Evolutionary conservation across 1,140 invertebrate genomes (phyloP), one percentile per base, ranked within the genome.

Genomic region (Meloidogyne chitwoodi): DNA sequence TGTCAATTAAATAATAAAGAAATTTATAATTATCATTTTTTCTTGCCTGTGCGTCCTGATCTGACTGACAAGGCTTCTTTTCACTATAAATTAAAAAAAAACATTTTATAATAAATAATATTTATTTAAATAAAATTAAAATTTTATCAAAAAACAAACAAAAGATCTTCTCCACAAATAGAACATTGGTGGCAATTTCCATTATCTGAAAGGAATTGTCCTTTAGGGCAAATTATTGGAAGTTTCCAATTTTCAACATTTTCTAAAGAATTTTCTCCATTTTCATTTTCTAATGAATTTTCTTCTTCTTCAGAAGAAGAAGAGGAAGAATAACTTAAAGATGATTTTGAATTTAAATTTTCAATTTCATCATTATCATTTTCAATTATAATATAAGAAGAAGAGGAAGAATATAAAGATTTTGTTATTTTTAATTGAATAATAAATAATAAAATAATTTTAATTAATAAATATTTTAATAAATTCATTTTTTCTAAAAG

Each of bases 121-220:
- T n/a, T n/a, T n/a, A n/a, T n/a, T n/a, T n/a, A n/a, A n/a, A n/a
- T n/a, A n/a, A n/a, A n/a, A n/a, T n/a, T n/a, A n/a, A n/a, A n/a
- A n/a, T n/a, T 34, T 14, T 5, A 31, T 31, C 5, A 2, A 14
- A 26, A 38, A 44, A 41, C 48, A 14, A 22, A 72, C 70, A 82
- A 79, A 22, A 81, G 31, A 38, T 80, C 31, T 14, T 56, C n/a
- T 10, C 79, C 77, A 74, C 77, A 79, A 24, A 29, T 61, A 38
- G 74, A 34, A 12, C 71, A 73, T 29, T 34, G 22, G 3, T 38
- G 41, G 14, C 71, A 73, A 27, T 73, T 61, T 61, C 24, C 71
- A n/a, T 24, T 10, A 56, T 70, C 48, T 2, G 68, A 34, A 22
- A 48, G 71, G 29, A 73, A 41, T 73, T 73, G 24, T 2, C 71